phyloP scores from a whole-genome alignment of 2,888 invertebrate genomes.

The Lycaena phlaeas region DNA sequence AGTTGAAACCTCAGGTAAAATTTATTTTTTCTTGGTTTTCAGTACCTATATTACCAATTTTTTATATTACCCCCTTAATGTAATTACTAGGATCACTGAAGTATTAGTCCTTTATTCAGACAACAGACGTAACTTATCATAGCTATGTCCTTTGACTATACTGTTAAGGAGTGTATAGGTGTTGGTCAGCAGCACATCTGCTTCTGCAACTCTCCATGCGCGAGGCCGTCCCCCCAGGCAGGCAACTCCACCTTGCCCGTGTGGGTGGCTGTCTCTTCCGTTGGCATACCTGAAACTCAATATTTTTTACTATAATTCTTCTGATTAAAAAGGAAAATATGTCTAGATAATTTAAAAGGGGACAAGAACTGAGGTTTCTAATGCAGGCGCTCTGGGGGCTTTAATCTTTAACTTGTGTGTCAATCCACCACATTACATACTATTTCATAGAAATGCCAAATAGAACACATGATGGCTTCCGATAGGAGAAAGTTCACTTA shows the following conservation, averaged over 20 bases:
- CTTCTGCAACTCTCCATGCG: slow-evolving; percentile 76
- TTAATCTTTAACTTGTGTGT: no score
- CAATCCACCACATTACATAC: no score
- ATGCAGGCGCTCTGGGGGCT: no score
- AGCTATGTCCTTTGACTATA: neutral
- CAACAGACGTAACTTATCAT: neutral
- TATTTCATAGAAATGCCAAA: no score
- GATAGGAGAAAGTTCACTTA: no score
- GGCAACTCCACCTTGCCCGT: slow-evolving; percentile 76
- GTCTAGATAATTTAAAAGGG: no score
- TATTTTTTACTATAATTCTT: no score
- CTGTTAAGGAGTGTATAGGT: neutral
- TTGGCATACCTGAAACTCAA: slow-evolving; percentile 55
- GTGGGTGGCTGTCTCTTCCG: slow-evolving; percentile 73
- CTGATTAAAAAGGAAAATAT: no score
- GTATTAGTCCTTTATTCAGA: neutral
- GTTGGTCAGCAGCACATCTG: slow-evolving; percentile 73
- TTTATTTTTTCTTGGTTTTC: no score
- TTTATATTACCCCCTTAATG: no score
- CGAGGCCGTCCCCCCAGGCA: slow-evolving; percentile 77
- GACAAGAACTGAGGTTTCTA: no score
- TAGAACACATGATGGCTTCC: neutral
- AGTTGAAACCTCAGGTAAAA: neutral
- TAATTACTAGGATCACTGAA: neutral
- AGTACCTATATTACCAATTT: no score